Base-by-base conservation (phyloP, 2,113 vertebrate species). In the Oenanthe melanoleuca region DNA sequence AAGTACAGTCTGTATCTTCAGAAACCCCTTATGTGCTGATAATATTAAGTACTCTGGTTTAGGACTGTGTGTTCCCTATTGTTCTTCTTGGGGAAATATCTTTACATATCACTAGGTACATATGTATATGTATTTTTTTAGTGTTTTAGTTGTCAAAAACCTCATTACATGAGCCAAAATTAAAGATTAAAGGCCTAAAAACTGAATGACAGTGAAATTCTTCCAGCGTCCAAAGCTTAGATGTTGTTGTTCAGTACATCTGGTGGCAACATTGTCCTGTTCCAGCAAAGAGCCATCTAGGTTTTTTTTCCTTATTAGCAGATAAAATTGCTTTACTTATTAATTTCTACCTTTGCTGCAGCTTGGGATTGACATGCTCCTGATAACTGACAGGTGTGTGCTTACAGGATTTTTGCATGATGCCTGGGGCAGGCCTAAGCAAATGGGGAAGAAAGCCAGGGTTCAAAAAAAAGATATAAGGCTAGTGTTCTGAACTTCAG, bases 151-250 rank as follows among this genome's bases (percentile, higher is more conserved):
- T 91, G 34, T 74, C 73, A 80, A 50, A 89, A 89, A 33, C 5
- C 38, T 85, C 0, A 0, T 23, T 31, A 14, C 8, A 1, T 3
- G 0, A 53, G 38, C 16, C 22, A 75, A 47, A 79, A 74, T 80
- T 77, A 56, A 42, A 20, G 8, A 50, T 37, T 56, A 66, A 80
- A 83, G 28, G 22, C 40, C 86, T 49, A 42, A 37, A 89, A 70
- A 25, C 53, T 19, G 57, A 55, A 82, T 33, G 23, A 16, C n/a
- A 22, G 17, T 82, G 31, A 47, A 86, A 75, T 81, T 77, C 61
- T 64, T 45, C 45, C 61, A 61, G 12, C 38, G 13, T 52, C 20
- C 14, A 60, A 66, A 84, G 19, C 16, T 67, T 74, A 49, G 29
- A 56, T 64, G 23, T 22, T 45, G 1, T 17, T 72, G 18, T 40